Evolutionary conservation across 2,113 vertebrate species (phyloP), one percentile per base, ranked within the genome.

Genomic region (Gasterosteus aculeatus): DNA sequence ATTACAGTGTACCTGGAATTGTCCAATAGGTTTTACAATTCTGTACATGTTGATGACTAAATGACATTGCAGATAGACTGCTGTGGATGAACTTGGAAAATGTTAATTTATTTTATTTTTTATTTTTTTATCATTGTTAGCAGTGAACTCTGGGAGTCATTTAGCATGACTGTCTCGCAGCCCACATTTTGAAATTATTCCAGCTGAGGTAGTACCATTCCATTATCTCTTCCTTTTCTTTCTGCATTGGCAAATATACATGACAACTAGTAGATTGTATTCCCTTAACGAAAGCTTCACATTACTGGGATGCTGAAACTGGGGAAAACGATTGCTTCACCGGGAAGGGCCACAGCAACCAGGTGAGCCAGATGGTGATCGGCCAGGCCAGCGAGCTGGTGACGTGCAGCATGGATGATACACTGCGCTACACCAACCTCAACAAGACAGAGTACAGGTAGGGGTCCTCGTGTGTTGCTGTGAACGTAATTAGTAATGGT

Each of bases 341-440:
- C 2, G 98, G 98, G 7, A 99, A 99, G 80, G 97, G 97, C 33
- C 98, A 99, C 89, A 96, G 94, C 19, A 99, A 99, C 87, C 95
- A 95, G 85, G 98, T 99, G 87, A 95, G 93, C 75, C 94, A 93
- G 87, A 96, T 99, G 94, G 89, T 83, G 0, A 87, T 95, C 42
- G 91, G 96, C 2, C 94, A 96, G 1, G 84, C 84, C 0, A 86
- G 90, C 19, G 94, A 95, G 60, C 92, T 99, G 75, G 96, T 99
- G 58, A 95, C 94, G 11, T 98, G 97, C 93, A 95, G 98, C 86
- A 99, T 99, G 98, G 98, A 99, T 2, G 98, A 99, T 47, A 98
- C 97, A 0, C 91, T 99, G 75, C 97, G 98, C 58, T 99, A 91
- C 61, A 98, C 95, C 42, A 93, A 46, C 83, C 80, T 98, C 14